Base-by-base conservation (phyloP, 2,888 invertebrate species). In the Sinodicranocentrus sp. region DNA sequence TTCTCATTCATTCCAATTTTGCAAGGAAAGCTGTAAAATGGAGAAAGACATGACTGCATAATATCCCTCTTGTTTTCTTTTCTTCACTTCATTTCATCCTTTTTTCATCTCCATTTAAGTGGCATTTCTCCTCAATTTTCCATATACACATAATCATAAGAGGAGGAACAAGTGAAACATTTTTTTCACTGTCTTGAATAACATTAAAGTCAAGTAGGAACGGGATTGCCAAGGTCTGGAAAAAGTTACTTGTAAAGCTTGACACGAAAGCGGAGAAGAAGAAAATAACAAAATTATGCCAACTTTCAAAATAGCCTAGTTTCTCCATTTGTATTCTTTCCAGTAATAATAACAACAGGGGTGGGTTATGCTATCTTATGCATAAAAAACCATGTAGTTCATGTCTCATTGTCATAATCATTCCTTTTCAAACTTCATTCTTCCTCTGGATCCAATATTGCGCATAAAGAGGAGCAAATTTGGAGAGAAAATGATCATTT, bases 1-100 rank as follows among this genome's bases (percentile, higher is more conserved):
- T 33, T 26, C 61, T 25, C 73, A 73, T 59, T 71, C 57, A 57
- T 71, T 71, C 71, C 73, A 73, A 61, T 73, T 73, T 73, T 73
- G 43, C 2, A 59, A 61, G 23, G 52, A 54, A 43, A 54, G 52
- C 17, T 25, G 26, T 54, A 28, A 21, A 23, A 21, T 19, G 17
- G 8, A 63, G 63, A 13, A 21, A 63, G 43, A 17, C n/a, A 61
- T 21, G 67, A 67, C 43, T 44, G 43, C 33, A 39, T 67, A 44
- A 44, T 67, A 43, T 67, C 33, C 33, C 33, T 63, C 63, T 43
- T 67, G 43, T 39, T 67, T 65, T 67, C 25, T 43, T 10, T 67
- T 63, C 19, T 63, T 23, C 25, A 28, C 61, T 61, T 61, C 61
- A 26, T 61, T 61, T 61, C 28, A 61, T 61, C 21, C 61, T 1